Evolutionary conservation across 2,113 vertebrate genomes (phyloP), one percentile per base, ranked within the genome.

Genomic region (Pelecanus crispus): DNA sequence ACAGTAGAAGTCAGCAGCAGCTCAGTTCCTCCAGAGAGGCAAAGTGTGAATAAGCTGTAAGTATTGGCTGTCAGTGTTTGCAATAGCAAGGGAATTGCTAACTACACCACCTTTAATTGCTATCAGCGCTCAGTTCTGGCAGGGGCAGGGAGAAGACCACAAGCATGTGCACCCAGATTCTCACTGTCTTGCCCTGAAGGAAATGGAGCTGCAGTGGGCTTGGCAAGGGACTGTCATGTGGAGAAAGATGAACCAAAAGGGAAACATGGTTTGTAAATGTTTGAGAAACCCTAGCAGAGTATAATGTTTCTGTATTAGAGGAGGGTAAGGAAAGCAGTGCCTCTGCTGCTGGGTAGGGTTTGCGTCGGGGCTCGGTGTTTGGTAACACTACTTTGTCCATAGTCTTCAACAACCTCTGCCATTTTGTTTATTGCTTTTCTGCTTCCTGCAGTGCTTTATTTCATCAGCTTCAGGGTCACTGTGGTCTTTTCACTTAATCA

Each of bases 341-440:
- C 45, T 80, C 49, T 89, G 32, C 58, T 73, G 32, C 61, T 72
- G 58, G 28, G 11, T 34, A 75, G 47, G 16, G 13, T 62, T 45
- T 87, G 73, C 65, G 72, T 36, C 14, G 2, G 53, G 65, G 49
- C 70, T 90, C 0, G 0, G 21, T 31, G 34, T 81, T 88, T 61
- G 70, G 45, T 91, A 85, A 85, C 71, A 53, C 34, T 84, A 82
- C 84, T 45, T 80, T 62, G 53, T 58, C 74, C 70, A 44, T 36
- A 62, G 79, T 73, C 50, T 95, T 95, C 89, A 87, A 77, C 94
- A 92, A 44, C 29, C 17, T 89, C 53, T 92, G 50, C 84, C 71
- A 95, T 91, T 82, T 91, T 95, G 86, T 87, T 94, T 92, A 87
- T 84, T 79, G 70, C 45, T 94, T 93, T 86, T 96, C 49, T 95